Percentiles rank a stretch among this genome's conserved stretches.
Conservation (phyloP, 2,113 vertebrate genomes). For the Galeopterus variegatus region DNA sequence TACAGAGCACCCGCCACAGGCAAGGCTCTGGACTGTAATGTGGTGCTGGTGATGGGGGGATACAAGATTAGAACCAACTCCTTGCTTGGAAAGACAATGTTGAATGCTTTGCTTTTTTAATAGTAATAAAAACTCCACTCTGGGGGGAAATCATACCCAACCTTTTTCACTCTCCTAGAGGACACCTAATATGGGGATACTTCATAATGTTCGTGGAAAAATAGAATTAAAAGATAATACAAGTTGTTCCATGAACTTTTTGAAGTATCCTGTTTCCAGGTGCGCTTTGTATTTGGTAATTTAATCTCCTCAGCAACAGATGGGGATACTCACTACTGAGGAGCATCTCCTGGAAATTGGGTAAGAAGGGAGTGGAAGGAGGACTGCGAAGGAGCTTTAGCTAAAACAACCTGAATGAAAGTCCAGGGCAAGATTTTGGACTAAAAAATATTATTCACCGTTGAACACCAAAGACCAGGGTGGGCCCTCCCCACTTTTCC, state of each 20-base stretch:
- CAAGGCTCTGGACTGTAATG: accelerated
- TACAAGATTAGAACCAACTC: accelerated
- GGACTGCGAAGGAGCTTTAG: not conserved
- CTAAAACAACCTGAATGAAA: constrained; percentile 48
- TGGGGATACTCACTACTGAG: not conserved
- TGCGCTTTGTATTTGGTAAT: not conserved
- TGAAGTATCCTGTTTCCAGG: not conserved
- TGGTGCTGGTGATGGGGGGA: not conserved
- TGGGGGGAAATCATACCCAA: not conserved
- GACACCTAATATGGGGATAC: not conserved
- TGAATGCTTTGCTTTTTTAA: not conserved
- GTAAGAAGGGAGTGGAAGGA: not conserved
- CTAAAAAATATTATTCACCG: not conserved
- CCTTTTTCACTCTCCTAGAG: not conserved
- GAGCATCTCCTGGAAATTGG: not conserved
- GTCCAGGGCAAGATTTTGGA: not conserved
- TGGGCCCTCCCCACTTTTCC: not conserved
- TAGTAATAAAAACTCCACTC: not conserved
- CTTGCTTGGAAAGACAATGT: not conserved
- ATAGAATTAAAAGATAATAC: too few species aligned
- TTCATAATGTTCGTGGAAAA: too few species aligned
- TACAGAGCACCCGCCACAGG: accelerated
- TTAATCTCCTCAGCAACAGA: constrained; percentile 23
- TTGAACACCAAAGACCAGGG: not conserved
- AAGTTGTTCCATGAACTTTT: too few species aligned